phyloP scores from a whole-genome alignment of 2,113 vertebrate genomes.

The Oenanthe melanoleuca region DNA sequence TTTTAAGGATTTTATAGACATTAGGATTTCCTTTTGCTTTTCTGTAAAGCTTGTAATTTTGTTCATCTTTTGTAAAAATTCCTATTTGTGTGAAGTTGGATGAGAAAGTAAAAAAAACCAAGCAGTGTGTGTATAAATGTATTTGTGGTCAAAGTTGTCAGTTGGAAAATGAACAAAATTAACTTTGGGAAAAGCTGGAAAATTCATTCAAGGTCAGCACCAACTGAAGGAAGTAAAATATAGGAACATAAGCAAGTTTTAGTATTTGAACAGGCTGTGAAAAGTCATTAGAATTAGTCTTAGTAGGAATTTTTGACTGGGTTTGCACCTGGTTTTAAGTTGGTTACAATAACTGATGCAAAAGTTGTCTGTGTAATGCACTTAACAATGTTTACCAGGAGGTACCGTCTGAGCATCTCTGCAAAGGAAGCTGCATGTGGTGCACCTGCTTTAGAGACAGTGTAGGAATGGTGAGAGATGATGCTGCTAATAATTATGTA shows the following conservation, averaged over 20 bases:
- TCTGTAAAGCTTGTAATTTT: conserved; percentile 52
- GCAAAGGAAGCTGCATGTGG: background rate
- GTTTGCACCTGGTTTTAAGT: background rate
- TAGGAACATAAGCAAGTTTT: background rate
- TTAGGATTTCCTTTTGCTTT: conserved; percentile 14
- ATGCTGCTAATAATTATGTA: conserved; percentile 56
- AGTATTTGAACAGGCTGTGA: conserved; percentile 1
- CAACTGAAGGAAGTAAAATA: background rate
- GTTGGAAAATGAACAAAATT: background rate
- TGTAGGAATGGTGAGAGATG: background rate
- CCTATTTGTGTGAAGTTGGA: background rate
- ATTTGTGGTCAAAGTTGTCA: background rate
- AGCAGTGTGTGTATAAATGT: background rate
- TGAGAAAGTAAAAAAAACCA: conserved; percentile 6
- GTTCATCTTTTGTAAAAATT: conserved; percentile 44
- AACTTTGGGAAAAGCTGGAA: conserved; percentile 46
- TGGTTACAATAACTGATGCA: background rate
- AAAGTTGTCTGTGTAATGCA: background rate
- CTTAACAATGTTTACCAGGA: conserved; percentile 42
- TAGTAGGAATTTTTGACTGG: background rate
- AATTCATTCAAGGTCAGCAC: background rate
- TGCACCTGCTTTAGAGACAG: background rate
- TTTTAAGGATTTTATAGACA: background rate
- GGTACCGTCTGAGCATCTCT: conserved; percentile 7
- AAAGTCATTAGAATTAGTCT: background rate